Evolutionary conservation across 2,797 vertebrate genomes (phyloP), one percentile per base, ranked within the genome.

Genomic region (Hoplostethus mediterraneus): DNA sequence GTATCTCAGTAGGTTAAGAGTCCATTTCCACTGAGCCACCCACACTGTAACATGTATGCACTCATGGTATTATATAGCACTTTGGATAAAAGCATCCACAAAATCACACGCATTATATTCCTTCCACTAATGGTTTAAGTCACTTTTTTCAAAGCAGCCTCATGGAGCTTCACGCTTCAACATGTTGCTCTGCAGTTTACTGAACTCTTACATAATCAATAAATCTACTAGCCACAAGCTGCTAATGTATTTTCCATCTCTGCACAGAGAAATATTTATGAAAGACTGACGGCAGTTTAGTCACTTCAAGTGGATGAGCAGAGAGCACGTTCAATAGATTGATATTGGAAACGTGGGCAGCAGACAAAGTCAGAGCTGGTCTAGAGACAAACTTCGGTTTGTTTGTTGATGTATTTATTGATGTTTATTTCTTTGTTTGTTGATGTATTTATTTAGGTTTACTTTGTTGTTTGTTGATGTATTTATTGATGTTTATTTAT

Each of bases 71-170:
- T 4, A 11, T 52, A 51, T 38, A 31, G 55, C 67, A 71, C 63
- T 77, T 71, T 79, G 64, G 69, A 67, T 75, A 73, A 70, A 73
- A 77, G 79, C 75, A 33, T 62, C 44, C 28, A 28, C 61, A 36
- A 60, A 44, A 69, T 40, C 65, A 56, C 38, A 63, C 38, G 36
- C 57, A 79, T 71, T 65, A 61, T 11, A 47, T 51, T 63, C 31
- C 57, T 25, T 21, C 61, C 51, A 65, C 55, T 70, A 69, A 76
- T 71, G 58, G 56, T 49, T 54, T 12, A 51, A 68, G 45, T 48
- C 51, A 25, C 45, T 53, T 73, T 51, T 44, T 56, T 65, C 55
- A 68, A 31, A 11, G 55, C 45, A 49, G 28, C 44, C 14, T 16
- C 10, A 42, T 38, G 9, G 51, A 17, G 11, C 28, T 57, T 64